These are phyloP conservation scores for Omphaloscelis lunosa DNA, from an alignment of 2,888 invertebrate genomes.

Conservation along the genomic window DNA sequence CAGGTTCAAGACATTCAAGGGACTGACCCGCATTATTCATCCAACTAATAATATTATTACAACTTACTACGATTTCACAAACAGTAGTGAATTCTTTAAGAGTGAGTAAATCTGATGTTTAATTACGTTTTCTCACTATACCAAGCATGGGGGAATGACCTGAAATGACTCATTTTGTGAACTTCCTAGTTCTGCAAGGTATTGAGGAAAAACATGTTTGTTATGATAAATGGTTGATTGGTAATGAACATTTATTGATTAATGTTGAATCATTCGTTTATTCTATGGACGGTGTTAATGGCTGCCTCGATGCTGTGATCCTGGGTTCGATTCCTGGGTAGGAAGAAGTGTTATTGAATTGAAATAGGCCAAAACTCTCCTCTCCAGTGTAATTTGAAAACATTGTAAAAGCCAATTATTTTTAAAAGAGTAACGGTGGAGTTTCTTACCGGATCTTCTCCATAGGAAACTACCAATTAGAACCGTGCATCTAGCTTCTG, in stretches of 20 bases:
- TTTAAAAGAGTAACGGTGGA: no score
- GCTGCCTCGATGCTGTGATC: neutral
- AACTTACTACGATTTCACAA: constrained; percentile 9
- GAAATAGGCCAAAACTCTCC: no score
- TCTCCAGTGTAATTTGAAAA: no score
- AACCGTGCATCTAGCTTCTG: no score
- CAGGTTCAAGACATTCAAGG: constrained; percentile 1
- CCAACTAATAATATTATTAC: constrained; percentile 12
- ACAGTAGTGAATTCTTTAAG: constrained; percentile 37
- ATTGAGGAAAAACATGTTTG: constrained; percentile 26
- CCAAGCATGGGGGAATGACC: constrained; percentile 32
- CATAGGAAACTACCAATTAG: no score
- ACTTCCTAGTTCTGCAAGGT: neutral
- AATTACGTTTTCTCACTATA: constrained; percentile 6
- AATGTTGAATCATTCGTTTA: neutral
- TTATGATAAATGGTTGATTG: neutral
- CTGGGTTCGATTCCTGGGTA: neutral
- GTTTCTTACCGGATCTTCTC: no score
- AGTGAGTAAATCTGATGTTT: constrained; percentile 1
- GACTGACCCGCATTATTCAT: constrained; percentile 17
- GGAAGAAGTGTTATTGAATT: neutral
- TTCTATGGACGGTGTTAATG: neutral
- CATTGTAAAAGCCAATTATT: no score
- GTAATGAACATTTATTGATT: neutral
- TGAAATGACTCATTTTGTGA: constrained; percentile 20